A percentile compares a stretch with the other conserved stretches of the same genome.
phyloP scores from a whole-genome alignment of 2,888 invertebrate genomes.

The Melinopterus prodromus region DNA sequence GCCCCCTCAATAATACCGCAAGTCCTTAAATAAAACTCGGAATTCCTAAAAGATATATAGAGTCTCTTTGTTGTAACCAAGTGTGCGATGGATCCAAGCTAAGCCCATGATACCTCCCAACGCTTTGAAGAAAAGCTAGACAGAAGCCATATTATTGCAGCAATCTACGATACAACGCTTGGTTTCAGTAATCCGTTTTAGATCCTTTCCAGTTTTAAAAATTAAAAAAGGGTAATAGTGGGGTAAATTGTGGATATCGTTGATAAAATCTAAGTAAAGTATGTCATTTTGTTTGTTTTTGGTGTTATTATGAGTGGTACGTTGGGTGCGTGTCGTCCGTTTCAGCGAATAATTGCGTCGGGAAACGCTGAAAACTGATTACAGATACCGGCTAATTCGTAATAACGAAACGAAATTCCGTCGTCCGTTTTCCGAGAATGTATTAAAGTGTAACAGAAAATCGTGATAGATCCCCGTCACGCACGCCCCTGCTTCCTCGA shows the following conservation, averaged over 20 bases:
- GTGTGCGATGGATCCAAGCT: background rate
- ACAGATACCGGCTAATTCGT: slow-evolving; percentile 22
- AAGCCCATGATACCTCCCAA: background rate
- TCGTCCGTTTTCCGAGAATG: slow-evolving; percentile 16
- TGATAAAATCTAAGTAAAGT: background rate
- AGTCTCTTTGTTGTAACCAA: background rate
- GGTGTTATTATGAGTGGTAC: background rate
- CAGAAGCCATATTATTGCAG: background rate
- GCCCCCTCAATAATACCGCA: background rate
- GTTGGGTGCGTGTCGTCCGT: slow-evolving; percentile 14
- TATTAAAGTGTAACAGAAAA: slow-evolving; percentile 25
- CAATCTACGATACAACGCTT: too few species aligned
- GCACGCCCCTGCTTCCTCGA: slow-evolving; percentile 8
- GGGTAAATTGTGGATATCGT: background rate
- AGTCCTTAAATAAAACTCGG: background rate
- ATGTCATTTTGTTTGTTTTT: slow-evolving; percentile 9
- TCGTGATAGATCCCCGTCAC: slow-evolving; percentile 24
- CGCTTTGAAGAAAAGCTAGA: background rate
- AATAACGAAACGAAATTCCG: slow-evolving; percentile 15
- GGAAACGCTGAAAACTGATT: slow-evolving; percentile 20
- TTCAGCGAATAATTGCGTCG: slow-evolving; percentile 23
- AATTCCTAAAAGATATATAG: background rate
- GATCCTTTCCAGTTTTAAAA: too few species aligned
- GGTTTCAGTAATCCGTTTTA: too few species aligned
- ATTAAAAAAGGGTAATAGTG: background rate